phyloP scores from a whole-genome alignment of 2,797 vertebrate genomes.

The Gastrophryne carolinensis region DNA sequence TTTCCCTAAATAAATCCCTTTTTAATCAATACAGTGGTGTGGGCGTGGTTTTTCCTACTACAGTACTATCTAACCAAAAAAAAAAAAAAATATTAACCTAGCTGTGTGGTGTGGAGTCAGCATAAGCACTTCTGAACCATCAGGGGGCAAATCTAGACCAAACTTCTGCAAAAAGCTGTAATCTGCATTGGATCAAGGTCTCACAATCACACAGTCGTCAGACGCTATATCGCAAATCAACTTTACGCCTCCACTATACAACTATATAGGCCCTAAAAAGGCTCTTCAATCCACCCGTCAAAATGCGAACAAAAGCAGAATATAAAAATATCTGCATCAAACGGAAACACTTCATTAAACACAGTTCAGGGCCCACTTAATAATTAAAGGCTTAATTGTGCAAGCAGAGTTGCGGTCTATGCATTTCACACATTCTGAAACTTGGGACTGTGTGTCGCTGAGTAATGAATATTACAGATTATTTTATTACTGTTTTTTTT shows the following conservation, averaged over 20 bases:
- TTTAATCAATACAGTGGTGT: too few species aligned
- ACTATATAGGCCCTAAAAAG: background rate
- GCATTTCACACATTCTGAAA: background rate
- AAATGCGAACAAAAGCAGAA: background rate
- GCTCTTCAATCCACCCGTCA: background rate
- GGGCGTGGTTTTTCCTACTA: too few species aligned
- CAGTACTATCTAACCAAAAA: too few species aligned
- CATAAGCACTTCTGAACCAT: too few species aligned
- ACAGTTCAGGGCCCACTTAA: constrained; percentile 2
- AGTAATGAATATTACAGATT: background rate
- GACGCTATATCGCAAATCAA: too few species aligned
- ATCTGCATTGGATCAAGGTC: too few species aligned
- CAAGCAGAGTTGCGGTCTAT: constrained; percentile 2
- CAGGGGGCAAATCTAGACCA: too few species aligned
- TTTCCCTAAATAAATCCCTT: too few species aligned
- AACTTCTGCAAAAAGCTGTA: too few species aligned
- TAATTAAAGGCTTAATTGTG: constrained; percentile 2
- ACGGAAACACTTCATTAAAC: constrained; percentile 16
- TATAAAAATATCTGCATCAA: constrained; percentile 3
- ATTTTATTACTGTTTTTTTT: background rate
- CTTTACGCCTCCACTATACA: background rate
- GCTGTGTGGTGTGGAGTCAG: too few species aligned
- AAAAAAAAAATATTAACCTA: too few species aligned
- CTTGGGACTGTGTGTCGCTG: background rate
- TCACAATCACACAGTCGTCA: too few species aligned